phyloP scores from a whole-genome alignment of 2,888 invertebrate genomes.

The Eudasyphora cyanicolor region DNA sequence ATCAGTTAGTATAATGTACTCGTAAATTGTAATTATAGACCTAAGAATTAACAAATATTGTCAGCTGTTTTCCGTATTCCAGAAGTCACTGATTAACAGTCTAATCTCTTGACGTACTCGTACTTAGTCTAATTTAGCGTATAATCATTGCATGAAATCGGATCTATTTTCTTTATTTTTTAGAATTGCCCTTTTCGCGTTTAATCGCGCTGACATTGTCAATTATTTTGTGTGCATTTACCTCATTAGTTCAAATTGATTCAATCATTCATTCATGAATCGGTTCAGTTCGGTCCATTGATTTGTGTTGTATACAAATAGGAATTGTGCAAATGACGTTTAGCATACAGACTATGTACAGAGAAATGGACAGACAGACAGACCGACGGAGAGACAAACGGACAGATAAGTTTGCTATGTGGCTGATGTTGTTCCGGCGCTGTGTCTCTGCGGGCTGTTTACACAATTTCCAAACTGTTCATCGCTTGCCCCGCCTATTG shows the following conservation, averaged over 20 bases:
- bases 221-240: constrained; percentile 30
- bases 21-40: too few relatives aligned
- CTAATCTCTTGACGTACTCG: too few relatives aligned
- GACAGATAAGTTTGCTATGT: background rate
- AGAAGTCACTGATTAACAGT: too few relatives aligned
- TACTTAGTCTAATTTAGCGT: background rate
- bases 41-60: too few relatives aligned
- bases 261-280: background rate
- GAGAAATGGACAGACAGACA: background rate
- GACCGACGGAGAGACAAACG: background rate
- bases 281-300: background rate
- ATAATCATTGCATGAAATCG: constrained; percentile 9
- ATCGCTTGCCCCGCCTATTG: background rate
- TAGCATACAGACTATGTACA: background rate
- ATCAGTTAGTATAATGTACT: too few relatives aligned
- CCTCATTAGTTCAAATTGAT: constrained; percentile 29
- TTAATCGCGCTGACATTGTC: constrained; percentile 2
- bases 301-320: background rate
- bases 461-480: background rate
- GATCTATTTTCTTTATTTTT: constrained; percentile 24
- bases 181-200: constrained; percentile 11
- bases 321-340: constrained; percentile 15
- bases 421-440: constrained; percentile 1
- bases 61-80: too few relatives aligned
- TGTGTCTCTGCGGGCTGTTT: background rate